Conservation (phyloP, 2,888 invertebrate genomes). For the Arenicola marina region DNA sequence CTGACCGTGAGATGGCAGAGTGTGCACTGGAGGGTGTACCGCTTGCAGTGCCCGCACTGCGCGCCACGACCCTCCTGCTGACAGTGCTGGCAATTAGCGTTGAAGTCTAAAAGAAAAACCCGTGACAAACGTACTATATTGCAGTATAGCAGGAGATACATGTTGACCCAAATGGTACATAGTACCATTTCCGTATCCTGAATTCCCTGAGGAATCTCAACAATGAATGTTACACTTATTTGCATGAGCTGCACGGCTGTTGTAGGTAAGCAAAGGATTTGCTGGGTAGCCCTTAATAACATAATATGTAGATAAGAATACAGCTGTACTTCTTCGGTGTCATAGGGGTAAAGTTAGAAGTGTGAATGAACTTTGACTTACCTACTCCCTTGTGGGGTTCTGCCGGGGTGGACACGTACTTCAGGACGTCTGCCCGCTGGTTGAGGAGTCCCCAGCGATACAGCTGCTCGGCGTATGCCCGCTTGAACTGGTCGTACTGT, state of each 20-base stretch:
- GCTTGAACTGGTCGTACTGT: constrained; percentile 82
- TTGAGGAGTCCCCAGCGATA: constrained; percentile 83
- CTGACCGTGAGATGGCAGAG: constrained; percentile 85
- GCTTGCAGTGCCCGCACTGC: constrained; percentile 73
- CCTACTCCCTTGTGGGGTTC: constrained; percentile 69
- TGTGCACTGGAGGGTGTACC: constrained; percentile 77
- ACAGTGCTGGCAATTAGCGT: constrained; percentile 75
- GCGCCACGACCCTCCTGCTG: constrained; percentile 69
- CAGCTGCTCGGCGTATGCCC: constrained; percentile 85
- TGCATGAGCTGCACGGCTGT: too few relatives aligned
- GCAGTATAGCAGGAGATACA: background rate
- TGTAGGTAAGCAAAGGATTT: too few relatives aligned
- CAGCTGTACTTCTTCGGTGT: too few relatives aligned
- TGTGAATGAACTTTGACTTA: constrained; percentile 30
- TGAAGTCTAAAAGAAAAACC: constrained; percentile 66
- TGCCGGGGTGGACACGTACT: constrained; percentile 65
- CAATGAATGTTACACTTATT: too few relatives aligned
- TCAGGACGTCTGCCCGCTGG: constrained; percentile 77
- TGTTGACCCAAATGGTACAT: background rate
- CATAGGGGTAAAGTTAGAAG: too few relatives aligned
- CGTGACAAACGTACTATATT: background rate
- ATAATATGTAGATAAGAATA: too few relatives aligned
- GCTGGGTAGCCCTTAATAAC: too few relatives aligned
- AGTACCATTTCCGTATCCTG: too few relatives aligned
- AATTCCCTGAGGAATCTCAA: too few relatives aligned